phyloP scores from a whole-genome alignment of 1,140 invertebrate genomes.

The Papilio dardanus region DNA sequence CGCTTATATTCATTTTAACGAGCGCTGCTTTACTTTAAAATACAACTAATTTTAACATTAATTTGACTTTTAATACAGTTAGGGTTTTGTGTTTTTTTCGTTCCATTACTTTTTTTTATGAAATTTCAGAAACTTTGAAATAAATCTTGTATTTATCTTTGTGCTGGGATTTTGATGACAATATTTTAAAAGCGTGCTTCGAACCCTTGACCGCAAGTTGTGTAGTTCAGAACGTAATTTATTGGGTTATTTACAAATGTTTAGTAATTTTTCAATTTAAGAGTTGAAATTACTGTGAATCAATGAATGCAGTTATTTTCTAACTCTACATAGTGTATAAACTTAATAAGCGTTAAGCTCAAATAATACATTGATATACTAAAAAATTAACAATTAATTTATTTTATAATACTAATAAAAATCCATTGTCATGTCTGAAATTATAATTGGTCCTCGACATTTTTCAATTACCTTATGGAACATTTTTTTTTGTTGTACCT shows the following conservation, averaged over 20 bases:
- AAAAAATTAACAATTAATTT: neutral
- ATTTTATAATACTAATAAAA: neutral
- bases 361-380: neutral
- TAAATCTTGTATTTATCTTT: neutral
- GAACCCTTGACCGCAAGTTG: neutral
- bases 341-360: neutral
- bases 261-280: no score
- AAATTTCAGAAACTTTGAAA: neutral
- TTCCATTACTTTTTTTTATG: no score
- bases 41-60: neutral
- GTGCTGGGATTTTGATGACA: neutral
- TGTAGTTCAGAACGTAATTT: no score
- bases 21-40: slow-evolving; percentile 12
- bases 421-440: neutral
- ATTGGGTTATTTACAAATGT: no score
- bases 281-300: no score
- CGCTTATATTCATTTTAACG: slow-evolving; percentile 21
- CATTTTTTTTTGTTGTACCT: neutral
- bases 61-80: neutral
- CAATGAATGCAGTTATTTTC: no score
- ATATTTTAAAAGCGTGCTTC: neutral
- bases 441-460: neutral
- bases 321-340: no score
- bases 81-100: neutral
- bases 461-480: slow-evolving; percentile 15